These are phyloP conservation scores for Xylota segnis DNA, from an alignment of 2,888 invertebrate species.

Conservation along the genomic window DNA sequence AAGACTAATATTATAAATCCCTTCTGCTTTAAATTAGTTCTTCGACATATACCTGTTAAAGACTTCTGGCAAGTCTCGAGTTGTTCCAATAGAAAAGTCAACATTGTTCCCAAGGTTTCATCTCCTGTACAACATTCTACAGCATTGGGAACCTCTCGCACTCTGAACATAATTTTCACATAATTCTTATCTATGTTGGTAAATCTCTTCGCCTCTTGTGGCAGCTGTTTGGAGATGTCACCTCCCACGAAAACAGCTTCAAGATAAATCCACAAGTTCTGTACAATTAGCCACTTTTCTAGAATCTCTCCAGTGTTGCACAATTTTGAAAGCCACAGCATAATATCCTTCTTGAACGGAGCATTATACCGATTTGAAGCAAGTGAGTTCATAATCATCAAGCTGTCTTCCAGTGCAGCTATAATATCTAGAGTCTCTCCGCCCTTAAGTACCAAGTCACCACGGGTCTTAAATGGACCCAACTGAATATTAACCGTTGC, in stretches of 20 bases:
- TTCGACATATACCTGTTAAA: constrained; percentile 87
- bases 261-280: constrained; percentile 95
- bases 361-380: constrained; percentile 94
- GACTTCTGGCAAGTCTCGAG: constrained; percentile 96
- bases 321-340: constrained; percentile 92
- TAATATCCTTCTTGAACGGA: constrained; percentile 93
- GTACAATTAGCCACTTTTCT: constrained; percentile 93
- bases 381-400: constrained; percentile 94
- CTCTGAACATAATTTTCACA: constrained; percentile 94
- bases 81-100: constrained; percentile 93
- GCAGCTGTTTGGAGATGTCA: constrained; percentile 94
- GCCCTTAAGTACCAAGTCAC: constrained; percentile 92
- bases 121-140: constrained; percentile 94
- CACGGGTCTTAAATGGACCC: constrained; percentile 91
- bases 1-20: constrained; percentile 71
- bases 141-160: constrained; percentile 92
- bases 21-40: not conserved
- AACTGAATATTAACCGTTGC: constrained; percentile 90
- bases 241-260: constrained; percentile 97
- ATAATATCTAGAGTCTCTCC: constrained; percentile 91
- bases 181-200: constrained; percentile 93
- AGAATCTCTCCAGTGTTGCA: constrained; percentile 92
- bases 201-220: constrained; percentile 92
- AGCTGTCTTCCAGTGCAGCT: constrained; percentile 91
- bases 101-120: constrained; percentile 91